phyloP scores from a whole-genome alignment of 2,888 invertebrate genomes.

The Pyrochroa serraticornis region DNA sequence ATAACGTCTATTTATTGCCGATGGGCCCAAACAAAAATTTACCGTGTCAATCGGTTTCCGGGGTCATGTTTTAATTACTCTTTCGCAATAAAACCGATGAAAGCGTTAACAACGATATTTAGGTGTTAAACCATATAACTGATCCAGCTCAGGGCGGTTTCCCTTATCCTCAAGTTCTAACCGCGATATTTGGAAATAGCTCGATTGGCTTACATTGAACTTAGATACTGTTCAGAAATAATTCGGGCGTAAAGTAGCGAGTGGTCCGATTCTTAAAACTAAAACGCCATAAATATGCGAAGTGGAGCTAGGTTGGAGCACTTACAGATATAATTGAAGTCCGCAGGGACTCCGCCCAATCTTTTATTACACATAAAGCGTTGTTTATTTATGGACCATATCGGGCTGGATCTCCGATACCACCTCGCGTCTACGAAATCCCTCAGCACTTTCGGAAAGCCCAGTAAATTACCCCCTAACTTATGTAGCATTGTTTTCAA shows the following conservation, averaged over 20 bases:
- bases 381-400: conserved; percentile 20
- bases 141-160: too few relatives aligned
- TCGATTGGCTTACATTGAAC: neutral
- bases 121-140: too few relatives aligned
- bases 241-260: conserved; percentile 19
- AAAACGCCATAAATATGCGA: conserved; percentile 20
- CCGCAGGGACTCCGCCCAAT: conserved; percentile 12
- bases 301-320: conserved; percentile 7
- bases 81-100: too few relatives aligned
- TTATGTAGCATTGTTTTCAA: conserved; percentile 19
- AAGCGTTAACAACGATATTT: too few relatives aligned
- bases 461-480: conserved; percentile 24
- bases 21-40: too few relatives aligned
- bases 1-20: too few relatives aligned
- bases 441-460: conserved; percentile 24
- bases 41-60: too few relatives aligned
- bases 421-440: conserved; percentile 9
- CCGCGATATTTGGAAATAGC: conserved; percentile 2
- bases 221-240: conserved; percentile 17
- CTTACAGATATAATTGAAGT: conserved; percentile 19
- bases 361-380: conserved; percentile 23
- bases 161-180: too few relatives aligned
- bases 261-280: conserved; percentile 15
- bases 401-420: too few relatives aligned
- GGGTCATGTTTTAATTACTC: too few relatives aligned